phyloP scores from a whole-genome alignment of 37 sponge, comb jelly and placozoan species.

The Aplysina aerophoba region DNA sequence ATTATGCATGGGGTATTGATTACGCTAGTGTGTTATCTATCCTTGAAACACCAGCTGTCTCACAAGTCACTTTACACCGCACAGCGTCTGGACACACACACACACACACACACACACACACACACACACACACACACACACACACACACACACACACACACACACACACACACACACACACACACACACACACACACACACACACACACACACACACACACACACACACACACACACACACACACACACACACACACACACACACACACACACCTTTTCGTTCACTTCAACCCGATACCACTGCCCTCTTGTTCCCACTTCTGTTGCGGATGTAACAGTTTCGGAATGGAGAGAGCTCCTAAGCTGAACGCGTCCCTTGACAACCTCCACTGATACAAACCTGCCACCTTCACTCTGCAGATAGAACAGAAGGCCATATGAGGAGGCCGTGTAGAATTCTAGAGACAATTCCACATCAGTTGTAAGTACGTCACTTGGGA shows the following conservation, averaged over 20 bases:
- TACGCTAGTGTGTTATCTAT: not conserved
- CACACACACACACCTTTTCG: conserved; percentile 23
- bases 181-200: too few relatives aligned
- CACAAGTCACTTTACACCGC: not conserved
- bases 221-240: conserved; percentile 40
- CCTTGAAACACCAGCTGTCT: not conserved
- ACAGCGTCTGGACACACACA: not conserved
- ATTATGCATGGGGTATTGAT: too few relatives aligned
- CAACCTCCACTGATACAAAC: conserved; percentile 8
- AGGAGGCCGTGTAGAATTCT: not conserved
- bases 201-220: conserved; percentile 20
- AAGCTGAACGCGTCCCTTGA: not conserved
- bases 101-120: not conserved
- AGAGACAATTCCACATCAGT: not conserved
- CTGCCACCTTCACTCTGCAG: not conserved
- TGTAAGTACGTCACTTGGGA: not conserved
- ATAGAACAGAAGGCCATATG: conserved; percentile 17
- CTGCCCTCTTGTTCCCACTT: too few relatives aligned
- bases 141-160: too few relatives aligned
- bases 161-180: too few relatives aligned
- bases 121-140: too few relatives aligned
- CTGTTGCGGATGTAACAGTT: too few relatives aligned
- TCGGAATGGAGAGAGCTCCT: not conserved
- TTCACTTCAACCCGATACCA: not conserved
- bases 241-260: conserved; percentile 32